phyloP scores from a whole-genome alignment of 1,140 invertebrate genomes.

The Sycophila sp. region DNA sequence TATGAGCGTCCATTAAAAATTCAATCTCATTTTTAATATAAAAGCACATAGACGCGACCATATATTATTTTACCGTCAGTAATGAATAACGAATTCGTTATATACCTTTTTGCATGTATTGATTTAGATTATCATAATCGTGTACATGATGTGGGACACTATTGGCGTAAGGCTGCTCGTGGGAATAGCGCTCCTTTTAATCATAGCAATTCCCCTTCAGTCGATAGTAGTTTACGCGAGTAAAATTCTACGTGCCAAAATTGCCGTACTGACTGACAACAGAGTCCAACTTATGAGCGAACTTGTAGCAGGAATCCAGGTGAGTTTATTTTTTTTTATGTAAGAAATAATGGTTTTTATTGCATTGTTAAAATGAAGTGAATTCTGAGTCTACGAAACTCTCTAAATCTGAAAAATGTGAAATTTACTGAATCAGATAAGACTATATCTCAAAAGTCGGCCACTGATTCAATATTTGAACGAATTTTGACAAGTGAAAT shows the following conservation, averaged over 20 bases:
- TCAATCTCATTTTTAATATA: no score
- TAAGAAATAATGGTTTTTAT: no score
- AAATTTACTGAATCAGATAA: no score
- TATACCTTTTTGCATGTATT: no score
- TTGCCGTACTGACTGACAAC: slow-evolving; percentile 75
- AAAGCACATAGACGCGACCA: neutral
- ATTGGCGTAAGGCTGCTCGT: slow-evolving; percentile 76
- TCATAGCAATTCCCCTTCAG: slow-evolving; percentile 76
- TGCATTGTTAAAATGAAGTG: no score
- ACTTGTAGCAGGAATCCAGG: slow-evolving; percentile 76
- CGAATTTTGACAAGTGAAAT: no score
- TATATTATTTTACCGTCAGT: neutral
- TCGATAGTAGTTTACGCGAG: slow-evolving; percentile 69
- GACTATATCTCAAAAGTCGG: no score
- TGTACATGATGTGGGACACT: slow-evolving; percentile 75
- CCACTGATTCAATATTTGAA: no score
- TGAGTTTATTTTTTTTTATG: slow-evolving; percentile 51
- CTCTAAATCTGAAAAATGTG: no score
- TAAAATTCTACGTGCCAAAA: slow-evolving; percentile 67
- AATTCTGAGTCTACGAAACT: no score
- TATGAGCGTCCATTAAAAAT: no score
- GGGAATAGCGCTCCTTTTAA: slow-evolving; percentile 72
- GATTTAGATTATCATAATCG: slow-evolving; percentile 60
- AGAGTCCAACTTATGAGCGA: slow-evolving; percentile 85
- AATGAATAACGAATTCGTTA: no score